Base-by-base conservation (phyloP, 2,797 vertebrate species). In the Tenualosa ilisha region DNA sequence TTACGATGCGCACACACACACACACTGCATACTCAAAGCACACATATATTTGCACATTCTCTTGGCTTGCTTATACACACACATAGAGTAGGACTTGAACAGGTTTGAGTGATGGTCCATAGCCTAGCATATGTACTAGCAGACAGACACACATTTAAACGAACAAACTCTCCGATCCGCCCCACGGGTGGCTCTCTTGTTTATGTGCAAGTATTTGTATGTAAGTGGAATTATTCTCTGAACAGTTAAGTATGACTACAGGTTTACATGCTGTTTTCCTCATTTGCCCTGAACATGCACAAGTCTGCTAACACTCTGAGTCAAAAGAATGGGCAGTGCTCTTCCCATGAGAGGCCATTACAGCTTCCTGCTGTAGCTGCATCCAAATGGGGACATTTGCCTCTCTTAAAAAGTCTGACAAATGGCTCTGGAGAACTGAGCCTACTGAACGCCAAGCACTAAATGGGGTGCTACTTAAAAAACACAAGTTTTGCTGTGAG, bases 11-110 rank as follows among this genome's bases (percentile, higher is more conserved):
- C 12, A 87, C 26, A 75, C 72, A 12, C 4, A 12, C 4, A 26
- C 24, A 40, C 79, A 54, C 85, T 75, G 82, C 89, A 68, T 83
- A 61, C 24, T 68, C 15, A 8, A 75, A 75, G 26, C 63, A 68
- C 63, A 68, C 63, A 51, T 7, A 43, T 37, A 43, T 24, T 63
- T 63, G 59, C 68, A 75, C 68, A 40, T 17, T 17, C 68, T 40
- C 2, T 43, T 43, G 43, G 37, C 15, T 75, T 75, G 63, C 63
- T 68, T 12, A 31, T 5, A 75, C 68, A 75, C 37, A 6, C 37
- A 6, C 37, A 40, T 75, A 43, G 15, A 13, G 5, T 75, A 75
- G 68, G 37, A 75, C 65, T 72, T 72, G 24, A 37, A 24, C 65
- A 22, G 68, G 6, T 43, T 75, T 43, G 68, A 43, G 37, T 75